These are phyloP conservation scores for Archegozetes longisetosus DNA, from an alignment of 1,140 invertebrate species.

Conservation along the genomic window DNA sequence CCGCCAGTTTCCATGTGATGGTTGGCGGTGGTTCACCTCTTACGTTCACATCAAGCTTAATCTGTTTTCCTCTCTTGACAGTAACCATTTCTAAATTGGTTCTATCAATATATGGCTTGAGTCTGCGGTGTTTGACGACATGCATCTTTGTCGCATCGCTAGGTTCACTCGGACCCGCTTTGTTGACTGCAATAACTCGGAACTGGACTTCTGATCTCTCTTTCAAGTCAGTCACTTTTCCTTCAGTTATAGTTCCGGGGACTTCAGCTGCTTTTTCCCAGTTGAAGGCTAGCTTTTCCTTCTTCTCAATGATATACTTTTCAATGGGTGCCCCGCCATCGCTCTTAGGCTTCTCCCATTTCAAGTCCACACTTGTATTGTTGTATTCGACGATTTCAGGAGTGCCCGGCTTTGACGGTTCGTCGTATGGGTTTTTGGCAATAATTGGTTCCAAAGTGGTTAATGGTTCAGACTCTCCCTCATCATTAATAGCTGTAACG, in stretches of 20 bases:
- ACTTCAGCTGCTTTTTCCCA: constrained; percentile 82
- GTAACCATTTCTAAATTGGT: constrained; percentile 66
- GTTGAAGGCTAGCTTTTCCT: constrained; percentile 54
- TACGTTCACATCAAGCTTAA: constrained; percentile 83
- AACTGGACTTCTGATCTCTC: constrained; percentile 84
- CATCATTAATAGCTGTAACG: constrained; percentile 79
- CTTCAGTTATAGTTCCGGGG: constrained; percentile 58
- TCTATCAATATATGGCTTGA: constrained; percentile 81
- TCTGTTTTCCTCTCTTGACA: constrained; percentile 81
- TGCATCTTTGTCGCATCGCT: constrained; percentile 32
- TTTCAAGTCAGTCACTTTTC: constrained; percentile 68
- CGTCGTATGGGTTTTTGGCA: constrained; percentile 96
- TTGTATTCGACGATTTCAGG: constrained; percentile 87
- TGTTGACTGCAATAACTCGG: constrained; percentile 88
- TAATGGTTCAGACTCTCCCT: constrained; percentile 57
- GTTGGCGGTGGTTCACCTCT: constrained; percentile 85
- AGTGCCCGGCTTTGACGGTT: constrained; percentile 74
- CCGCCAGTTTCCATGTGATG: constrained; percentile 61
- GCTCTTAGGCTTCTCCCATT: constrained; percentile 75
- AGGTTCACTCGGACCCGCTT: constrained; percentile 82
- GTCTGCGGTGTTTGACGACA: constrained; percentile 50
- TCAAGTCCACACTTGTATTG: constrained; percentile 80
- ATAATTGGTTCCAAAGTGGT: constrained; percentile 65
- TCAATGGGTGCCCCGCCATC: constrained; percentile 84
- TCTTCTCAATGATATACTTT: constrained; percentile 91